Base-by-base conservation (phyloP, 37 sponge, comb jelly and placozoan species). In the Hexactinellida sp. region DNA sequence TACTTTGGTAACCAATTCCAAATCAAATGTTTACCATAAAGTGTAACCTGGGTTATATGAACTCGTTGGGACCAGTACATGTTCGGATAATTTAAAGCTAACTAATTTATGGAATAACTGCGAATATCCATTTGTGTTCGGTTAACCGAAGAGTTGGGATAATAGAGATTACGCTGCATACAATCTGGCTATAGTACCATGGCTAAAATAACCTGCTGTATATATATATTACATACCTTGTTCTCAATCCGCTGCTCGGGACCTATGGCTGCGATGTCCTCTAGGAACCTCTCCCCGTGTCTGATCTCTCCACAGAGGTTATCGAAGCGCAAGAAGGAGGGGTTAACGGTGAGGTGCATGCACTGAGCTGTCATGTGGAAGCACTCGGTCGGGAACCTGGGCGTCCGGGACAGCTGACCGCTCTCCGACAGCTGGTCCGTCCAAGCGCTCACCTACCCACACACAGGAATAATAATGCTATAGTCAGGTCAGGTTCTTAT, bases 331-430 rank as follows among this genome's bases (percentile, higher is more conserved):
- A 88, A 87, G 39, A 91, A 71, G 37, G 86, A 38, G 9, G 94
- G 90, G 36, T 89, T 84, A 25, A 92, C 86, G 21, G 91, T 54
- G n/a, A 97, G 47, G 83, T 97, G 93, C 38, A 89, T 82, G 37
- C 91, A 86, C 38, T 91, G 89, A 0, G 89, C 88, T 0, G 97
- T 93, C 88, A 97, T 54, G 84, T 91, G 86, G 89, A 97, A 97
- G 54, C 97, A 97, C 83, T 97, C 97, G 0, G 97, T 94, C 24
- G 92, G 89, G 54, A 97, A 97, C 84, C 94, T 97, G 54, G 89
- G 54, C 34, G 90, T 87, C 71, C 47, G 82, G n/a, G 76, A 63
- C 76, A 63, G 76, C 76, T 63, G 76, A 21, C 76, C 76, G 30
- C 34, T 63, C 76, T 63, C 76, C 3, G 76, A 25, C 32, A 63